A percentile compares a stretch with the other conserved stretches of the same genome.
phyloP scores from a whole-genome alignment of 2,797 vertebrate genomes.

The Enteromius fasciolatus region DNA sequence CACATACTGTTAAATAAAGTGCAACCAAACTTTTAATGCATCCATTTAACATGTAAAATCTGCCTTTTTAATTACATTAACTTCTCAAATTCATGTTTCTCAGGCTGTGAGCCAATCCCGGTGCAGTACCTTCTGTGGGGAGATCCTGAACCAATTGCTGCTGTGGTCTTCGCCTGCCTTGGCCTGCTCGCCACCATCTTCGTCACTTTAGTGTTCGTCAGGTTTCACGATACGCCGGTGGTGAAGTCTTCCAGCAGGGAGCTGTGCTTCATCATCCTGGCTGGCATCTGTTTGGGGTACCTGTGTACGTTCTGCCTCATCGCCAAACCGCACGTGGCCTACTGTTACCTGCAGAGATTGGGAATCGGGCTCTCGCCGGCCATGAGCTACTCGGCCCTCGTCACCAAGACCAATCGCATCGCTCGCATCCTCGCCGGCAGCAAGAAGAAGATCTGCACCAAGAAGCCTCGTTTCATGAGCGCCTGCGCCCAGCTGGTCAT shows the following conservation, averaged over 20 bases:
- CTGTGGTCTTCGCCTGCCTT: conserved; percentile 93
- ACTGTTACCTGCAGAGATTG: conserved; percentile 95
- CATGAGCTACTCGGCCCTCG: conserved; percentile 98
- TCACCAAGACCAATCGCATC: conserved; percentile 98
- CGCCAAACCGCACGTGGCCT: conserved; percentile 90
- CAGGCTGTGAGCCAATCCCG: conserved; percentile 93
- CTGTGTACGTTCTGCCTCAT: conserved; percentile 98
- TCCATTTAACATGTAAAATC: conserved; percentile 1
- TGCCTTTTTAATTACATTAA: neutral
- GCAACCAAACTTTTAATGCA: neutral
- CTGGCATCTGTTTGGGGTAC: conserved; percentile 95
- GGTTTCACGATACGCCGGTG: conserved; percentile 95
- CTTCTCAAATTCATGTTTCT: conserved; percentile 16
- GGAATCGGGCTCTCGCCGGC: conserved; percentile 96
- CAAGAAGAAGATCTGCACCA: conserved; percentile 99
- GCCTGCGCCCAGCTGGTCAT: conserved; percentile 97
- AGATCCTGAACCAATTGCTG: conserved; percentile 97
- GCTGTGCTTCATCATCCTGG: conserved; percentile 98
- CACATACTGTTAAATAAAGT: too few species aligned
- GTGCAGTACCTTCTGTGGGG: conserved; percentile 96
- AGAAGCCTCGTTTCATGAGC: conserved; percentile 99
- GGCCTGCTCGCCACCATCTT: conserved; percentile 94
- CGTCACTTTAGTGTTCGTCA: conserved; percentile 92
- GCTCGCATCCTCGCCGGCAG: conserved; percentile 97
- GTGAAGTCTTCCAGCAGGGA: conserved; percentile 98